Conservation (phyloP, 1,140 invertebrate species). For the Spodoptera frugiperda region DNA sequence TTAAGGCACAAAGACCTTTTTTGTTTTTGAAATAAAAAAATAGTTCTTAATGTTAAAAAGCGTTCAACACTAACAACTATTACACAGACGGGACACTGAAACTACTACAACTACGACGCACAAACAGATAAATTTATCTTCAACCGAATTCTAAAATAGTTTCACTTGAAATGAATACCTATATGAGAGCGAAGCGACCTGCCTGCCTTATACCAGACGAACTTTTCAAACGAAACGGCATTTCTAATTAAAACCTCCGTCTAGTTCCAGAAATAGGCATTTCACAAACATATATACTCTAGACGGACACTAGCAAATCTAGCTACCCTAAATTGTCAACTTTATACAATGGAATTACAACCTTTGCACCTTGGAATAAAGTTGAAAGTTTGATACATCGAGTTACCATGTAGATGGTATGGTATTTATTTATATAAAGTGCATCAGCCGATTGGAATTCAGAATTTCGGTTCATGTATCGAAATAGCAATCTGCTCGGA, state of each 20-base stretch:
- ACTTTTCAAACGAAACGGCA: slow-evolving; percentile 52
- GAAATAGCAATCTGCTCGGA: neutral
- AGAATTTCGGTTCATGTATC: neutral
- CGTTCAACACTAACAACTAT: no score
- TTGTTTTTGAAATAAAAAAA: no score
- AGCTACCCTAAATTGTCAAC: no score
- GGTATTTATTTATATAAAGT: slow-evolving; percentile 26
- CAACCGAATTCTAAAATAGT: slow-evolving; percentile 41
- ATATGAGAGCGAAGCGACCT: slow-evolving; percentile 13
- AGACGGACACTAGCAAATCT: no score
- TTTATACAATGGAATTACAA: no score
- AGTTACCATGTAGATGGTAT: neutral
- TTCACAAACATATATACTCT: no score
- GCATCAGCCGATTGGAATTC: slow-evolving; percentile 11
- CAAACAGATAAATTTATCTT: neutral
- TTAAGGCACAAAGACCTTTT: no score
- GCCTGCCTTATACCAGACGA: slow-evolving; percentile 23
- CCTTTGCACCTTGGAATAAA: no score
- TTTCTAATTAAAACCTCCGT: slow-evolving; percentile 55
- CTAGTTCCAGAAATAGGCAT: slow-evolving; percentile 37
- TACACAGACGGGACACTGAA: no score
- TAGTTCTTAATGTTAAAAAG: no score
- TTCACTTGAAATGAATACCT: slow-evolving; percentile 41
- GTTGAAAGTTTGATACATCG: neutral
- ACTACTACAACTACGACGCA: neutral